phyloP scores from a whole-genome alignment of 2,888 invertebrate genomes.

The Mechanitis messenoides region DNA sequence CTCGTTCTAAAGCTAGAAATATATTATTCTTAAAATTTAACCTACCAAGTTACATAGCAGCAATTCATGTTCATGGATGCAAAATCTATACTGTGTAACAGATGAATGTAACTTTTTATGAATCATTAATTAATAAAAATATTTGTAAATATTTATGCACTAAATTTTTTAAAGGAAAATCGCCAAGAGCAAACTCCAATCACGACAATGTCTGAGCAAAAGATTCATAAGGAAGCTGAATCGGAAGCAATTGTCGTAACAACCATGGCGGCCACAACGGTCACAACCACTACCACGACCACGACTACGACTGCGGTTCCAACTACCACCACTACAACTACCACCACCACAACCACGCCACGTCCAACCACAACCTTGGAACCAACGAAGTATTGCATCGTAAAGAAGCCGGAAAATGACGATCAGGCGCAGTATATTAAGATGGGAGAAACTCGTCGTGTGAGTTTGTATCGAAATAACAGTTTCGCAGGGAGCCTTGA shows the following conservation, averaged over 20 bases:
- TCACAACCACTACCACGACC: slow-evolving; percentile 44
- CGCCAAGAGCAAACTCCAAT: slow-evolving; percentile 59
- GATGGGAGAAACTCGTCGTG: slow-evolving; percentile 90
- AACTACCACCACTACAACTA: slow-evolving; percentile 61
- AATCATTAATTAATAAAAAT: no score
- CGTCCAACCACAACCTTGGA: slow-evolving; percentile 77
- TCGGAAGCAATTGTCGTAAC: slow-evolving; percentile 60
- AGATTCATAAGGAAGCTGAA: slow-evolving; percentile 60
- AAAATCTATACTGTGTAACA: no score
- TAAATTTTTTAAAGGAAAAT: slow-evolving; percentile 43
- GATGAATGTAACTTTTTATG: no score
- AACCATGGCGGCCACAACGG: slow-evolving; percentile 51
- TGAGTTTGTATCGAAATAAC: slow-evolving; percentile 63
- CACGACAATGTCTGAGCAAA: slow-evolving; percentile 68
- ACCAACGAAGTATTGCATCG: slow-evolving; percentile 84
- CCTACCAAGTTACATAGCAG: no score
- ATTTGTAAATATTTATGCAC: no score
- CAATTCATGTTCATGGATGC: no score
- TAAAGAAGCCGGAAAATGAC: slow-evolving; percentile 87
- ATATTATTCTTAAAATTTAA: no score
- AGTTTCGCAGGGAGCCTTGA: neutral
- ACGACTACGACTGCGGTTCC: slow-evolving; percentile 56
- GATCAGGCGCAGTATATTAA: slow-evolving; percentile 85
- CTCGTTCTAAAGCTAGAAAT: no score
- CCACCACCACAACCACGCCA: slow-evolving; percentile 69